Conservation (phyloP, 2,113 vertebrate genomes). For the Gnathonemus echidnorhynchus region DNA sequence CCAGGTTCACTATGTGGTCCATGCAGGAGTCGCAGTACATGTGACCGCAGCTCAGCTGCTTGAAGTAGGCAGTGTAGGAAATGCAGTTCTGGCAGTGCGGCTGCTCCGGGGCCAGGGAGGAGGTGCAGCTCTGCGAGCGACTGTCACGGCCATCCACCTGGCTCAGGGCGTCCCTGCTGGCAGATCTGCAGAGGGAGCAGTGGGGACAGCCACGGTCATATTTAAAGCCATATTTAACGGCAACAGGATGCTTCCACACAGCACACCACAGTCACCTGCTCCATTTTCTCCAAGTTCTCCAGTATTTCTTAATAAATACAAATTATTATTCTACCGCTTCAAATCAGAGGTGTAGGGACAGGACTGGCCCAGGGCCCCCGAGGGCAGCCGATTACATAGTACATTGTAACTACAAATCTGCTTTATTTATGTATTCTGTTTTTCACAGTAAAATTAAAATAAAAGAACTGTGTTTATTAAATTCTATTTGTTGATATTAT, state of each 20-base stretch:
- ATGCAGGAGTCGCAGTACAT: constrained; percentile 60
- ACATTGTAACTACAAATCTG: not conserved
- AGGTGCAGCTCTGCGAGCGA: constrained; percentile 57
- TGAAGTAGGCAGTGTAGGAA: constrained; percentile 50
- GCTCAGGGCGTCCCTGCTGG: constrained; percentile 41
- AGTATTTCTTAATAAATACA: not conserved
- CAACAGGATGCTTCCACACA: not conserved
- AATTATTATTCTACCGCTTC: not conserved
- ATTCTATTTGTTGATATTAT: too few species aligned
- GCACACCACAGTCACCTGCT: not conserved
- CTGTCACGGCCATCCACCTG: constrained; percentile 50
- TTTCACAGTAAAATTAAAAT: not conserved
- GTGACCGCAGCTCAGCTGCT: constrained; percentile 64
- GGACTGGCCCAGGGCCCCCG: not conserved
- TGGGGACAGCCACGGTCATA: not conserved
- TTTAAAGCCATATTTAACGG: not conserved
- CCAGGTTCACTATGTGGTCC: constrained; percentile 65
- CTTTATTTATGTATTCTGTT: not conserved
- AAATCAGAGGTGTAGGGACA: not conserved
- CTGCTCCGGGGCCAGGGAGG: constrained; percentile 54
- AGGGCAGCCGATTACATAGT: not conserved
- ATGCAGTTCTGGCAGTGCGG: constrained; percentile 68
- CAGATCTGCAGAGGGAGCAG: constrained; percentile 44
- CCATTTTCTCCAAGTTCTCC: too few species aligned
- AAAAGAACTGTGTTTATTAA: too few species aligned